A percentile compares a stretch with the other conserved stretches of the same genome.
Conservation (phyloP, 2,113 vertebrate species). For the Stegostoma tigrinum region DNA sequence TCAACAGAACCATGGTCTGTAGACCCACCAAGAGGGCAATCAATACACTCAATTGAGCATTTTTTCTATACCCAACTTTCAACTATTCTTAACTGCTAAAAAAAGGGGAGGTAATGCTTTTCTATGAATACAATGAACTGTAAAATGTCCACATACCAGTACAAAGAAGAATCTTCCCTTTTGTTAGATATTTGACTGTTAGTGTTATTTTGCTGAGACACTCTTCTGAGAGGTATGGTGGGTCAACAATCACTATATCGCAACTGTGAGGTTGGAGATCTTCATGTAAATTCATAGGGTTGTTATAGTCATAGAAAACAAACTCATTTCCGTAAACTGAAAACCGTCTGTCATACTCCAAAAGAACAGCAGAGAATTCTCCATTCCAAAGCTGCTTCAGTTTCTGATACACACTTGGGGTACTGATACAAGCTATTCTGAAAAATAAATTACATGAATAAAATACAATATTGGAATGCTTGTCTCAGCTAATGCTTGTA, state of each 20-base stretch:
- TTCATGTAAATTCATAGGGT: constrained; percentile 66
- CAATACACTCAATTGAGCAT: neutral
- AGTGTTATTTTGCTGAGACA: constrained; percentile 80
- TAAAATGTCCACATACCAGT: constrained; percentile 64
- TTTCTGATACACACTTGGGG: constrained; percentile 88
- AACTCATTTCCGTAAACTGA: constrained; percentile 79
- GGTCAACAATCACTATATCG: constrained; percentile 84
- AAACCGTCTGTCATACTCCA: constrained; percentile 87
- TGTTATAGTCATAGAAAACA: constrained; percentile 83
- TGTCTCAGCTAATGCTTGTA: neutral
- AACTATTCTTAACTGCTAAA: neutral
- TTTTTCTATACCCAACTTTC: neutral
- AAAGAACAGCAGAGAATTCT: constrained; percentile 54
- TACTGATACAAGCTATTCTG: constrained; percentile 85
- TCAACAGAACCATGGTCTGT: neutral
- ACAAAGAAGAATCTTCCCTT: constrained; percentile 82
- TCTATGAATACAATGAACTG: neutral
- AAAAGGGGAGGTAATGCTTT: neutral
- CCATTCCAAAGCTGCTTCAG: constrained; percentile 61
- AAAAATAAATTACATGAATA: constrained; percentile 30
- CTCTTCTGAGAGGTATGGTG: constrained; percentile 85
- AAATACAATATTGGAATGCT: neutral
- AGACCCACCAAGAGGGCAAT: neutral
- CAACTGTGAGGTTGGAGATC: constrained; percentile 64
- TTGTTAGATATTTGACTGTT: constrained; percentile 75